Percentiles rank a stretch among this genome's conserved stretches.
phyloP scores from a whole-genome alignment of 2,113 vertebrate genomes.

The Alouatta palliata region DNA sequence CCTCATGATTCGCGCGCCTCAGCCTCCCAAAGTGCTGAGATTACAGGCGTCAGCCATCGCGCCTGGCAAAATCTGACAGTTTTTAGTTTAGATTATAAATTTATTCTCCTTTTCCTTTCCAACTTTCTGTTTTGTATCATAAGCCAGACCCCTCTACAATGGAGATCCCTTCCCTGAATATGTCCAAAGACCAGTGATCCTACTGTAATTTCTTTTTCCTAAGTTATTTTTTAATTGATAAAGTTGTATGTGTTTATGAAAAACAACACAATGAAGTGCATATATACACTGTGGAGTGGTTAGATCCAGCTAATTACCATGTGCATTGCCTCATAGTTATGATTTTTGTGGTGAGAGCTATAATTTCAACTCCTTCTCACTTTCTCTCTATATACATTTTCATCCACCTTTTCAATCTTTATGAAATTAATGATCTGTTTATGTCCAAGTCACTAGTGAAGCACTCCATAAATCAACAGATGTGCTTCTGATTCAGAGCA shows the following conservation, averaged over 20 bases:
- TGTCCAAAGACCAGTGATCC: not conserved
- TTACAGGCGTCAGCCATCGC: too few relatives aligned
- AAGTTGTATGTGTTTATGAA: not conserved
- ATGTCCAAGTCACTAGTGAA: not conserved
- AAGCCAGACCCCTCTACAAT: not conserved
- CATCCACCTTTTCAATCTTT: not conserved
- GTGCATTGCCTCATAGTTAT: not conserved
- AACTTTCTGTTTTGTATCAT: not conserved
- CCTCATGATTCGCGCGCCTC: too few relatives aligned
- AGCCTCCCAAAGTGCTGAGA: too few relatives aligned
- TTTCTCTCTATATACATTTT: not conserved
- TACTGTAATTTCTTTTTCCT: not conserved
- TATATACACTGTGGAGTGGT: not conserved
- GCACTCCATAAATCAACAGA: not conserved
- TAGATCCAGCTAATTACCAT: not conserved
- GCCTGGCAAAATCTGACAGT: not conserved
- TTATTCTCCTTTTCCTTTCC: not conserved
- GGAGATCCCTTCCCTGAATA: not conserved
- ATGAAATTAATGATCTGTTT: constrained; percentile 25
- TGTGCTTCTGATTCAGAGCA: not conserved
- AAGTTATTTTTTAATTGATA: not conserved
- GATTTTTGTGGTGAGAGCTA: not conserved
- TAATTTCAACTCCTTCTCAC: not conserved
- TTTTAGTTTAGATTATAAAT: not conserved
- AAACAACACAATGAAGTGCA: not conserved